Base-by-base conservation (phyloP, 2,888 invertebrate genomes). In the Drosophila longiperda region DNA sequence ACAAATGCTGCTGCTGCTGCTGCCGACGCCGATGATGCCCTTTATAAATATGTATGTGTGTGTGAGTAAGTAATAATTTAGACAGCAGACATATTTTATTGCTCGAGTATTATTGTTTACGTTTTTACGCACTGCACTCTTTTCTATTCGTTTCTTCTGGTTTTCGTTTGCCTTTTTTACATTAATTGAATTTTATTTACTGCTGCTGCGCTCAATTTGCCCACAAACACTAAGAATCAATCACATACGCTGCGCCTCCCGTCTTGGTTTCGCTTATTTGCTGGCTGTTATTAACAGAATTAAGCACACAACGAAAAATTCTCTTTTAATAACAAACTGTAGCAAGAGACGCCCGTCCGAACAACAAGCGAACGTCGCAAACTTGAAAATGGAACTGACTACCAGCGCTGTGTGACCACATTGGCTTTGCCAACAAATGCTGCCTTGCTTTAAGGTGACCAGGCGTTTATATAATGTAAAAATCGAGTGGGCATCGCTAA, bases 101-200 rank as follows among this genome's bases (percentile, higher is more conserved):
- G 57, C 52, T 69, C 57, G 50, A 57, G 70, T 69, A 65, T 80
- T 78, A 66, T 73, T 73, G 75, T 75, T 72, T 66, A 69, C 67
- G 69, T 72, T 87, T 78, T 82, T 81, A 70, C 66, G 59, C 75
- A 82, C 73, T 79, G 72, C 82, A 81, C 79, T 81, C 63, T 69
- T 66, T 72, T 75, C 65, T 61, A 55, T 60, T 55, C 52, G 53
- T 34, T 40, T 48, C 34, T 55, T n/a, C 78, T 77, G 67, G 65
- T 70, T 75, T 77, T 74, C 64, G 58, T 80, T 70, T 78, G 63
- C 40, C 42, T 73, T 78, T 72, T 82, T 69, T 55, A 69, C 62
- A 71, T 82, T 76, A 80, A 82, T 87, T 84, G 58, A 80, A 87
- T 87, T 87, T 82, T 80, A 89, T 89, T 78, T 82, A 74, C 78